phyloP scores from a whole-genome alignment of 2,888 invertebrate genomes.

The Drosophila longiperda region DNA sequence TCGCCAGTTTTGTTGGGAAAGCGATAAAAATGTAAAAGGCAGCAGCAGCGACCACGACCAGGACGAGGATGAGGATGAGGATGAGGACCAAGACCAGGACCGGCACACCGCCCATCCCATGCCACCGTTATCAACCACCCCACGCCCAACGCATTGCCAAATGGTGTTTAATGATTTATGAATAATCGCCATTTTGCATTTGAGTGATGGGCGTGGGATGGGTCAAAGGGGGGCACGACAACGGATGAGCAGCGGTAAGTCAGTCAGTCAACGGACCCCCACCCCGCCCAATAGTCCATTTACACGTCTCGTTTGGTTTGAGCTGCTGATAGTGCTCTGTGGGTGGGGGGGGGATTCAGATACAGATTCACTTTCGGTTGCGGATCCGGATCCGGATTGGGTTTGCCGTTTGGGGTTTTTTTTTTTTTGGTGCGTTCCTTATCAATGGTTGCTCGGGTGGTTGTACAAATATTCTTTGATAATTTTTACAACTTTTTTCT shows the following conservation, averaged over 20 bases:
- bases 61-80: constrained; percentile 29
- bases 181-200: constrained; percentile 84
- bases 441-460: constrained; percentile 66
- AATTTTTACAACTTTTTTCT: constrained; percentile 66
- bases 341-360: background rate
- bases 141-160: constrained; percentile 66
- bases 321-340: background rate
- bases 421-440: constrained; percentile 38
- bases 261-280: constrained; percentile 69
- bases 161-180: constrained; percentile 85
- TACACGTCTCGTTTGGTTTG: constrained; percentile 65
- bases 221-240: background rate
- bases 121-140: constrained; percentile 8
- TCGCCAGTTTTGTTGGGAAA: constrained; percentile 70
- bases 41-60: constrained; percentile 58
- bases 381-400: constrained; percentile 22
- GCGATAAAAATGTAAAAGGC: constrained; percentile 76
- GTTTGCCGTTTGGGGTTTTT: background rate
- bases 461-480: constrained; percentile 69
- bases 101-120: constrained; percentile 17
- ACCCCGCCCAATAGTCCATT: constrained; percentile 64
- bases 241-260: constrained; percentile 50
- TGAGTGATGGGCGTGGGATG: constrained; percentile 58
- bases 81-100: constrained; percentile 31
- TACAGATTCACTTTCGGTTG: background rate